Percentiles rank a stretch among this genome's conserved stretches.
These are phyloP conservation scores for Excalfactoria chinensis DNA, from an alignment of 2,113 vertebrate genomes.

Conservation along the genomic window DNA sequence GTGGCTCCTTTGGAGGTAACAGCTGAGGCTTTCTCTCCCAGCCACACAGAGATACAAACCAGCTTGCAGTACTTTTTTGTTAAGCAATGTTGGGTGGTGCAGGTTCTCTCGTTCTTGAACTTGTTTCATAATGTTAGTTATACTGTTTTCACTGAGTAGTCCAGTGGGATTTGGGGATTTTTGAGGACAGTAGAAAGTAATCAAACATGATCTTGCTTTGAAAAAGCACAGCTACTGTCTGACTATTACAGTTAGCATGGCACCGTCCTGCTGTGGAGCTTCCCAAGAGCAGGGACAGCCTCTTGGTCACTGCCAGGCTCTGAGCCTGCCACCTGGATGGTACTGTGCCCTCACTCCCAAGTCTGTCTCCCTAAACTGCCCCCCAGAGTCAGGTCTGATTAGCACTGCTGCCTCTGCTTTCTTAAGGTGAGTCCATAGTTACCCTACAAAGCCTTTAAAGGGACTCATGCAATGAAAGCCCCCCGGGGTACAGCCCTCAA, in stretches of 20 bases:
- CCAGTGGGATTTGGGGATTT: not conserved
- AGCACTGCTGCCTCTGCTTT: not conserved
- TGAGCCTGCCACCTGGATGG: fast-evolving
- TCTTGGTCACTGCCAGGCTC: fast-evolving
- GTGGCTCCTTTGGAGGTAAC: not conserved
- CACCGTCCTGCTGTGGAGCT: not conserved
- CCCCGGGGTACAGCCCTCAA: fast-evolving
- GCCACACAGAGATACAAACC: fast-evolving
- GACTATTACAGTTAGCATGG: not conserved
- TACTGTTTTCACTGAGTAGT: not conserved
- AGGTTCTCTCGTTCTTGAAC: not conserved
- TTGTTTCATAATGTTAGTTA: not conserved
- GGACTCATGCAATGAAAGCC: not conserved
- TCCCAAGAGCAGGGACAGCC: not conserved
- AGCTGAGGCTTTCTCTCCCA: not conserved
- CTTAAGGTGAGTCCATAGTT: fast-evolving
- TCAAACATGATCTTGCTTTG: not conserved
- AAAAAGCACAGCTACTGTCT: not conserved
- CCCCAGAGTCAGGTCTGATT: not conserved
- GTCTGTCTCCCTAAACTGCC: not conserved
- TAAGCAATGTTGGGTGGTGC: not conserved
- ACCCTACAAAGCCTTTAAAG: not conserved
- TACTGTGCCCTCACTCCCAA: not conserved
- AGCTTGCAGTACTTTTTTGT: not conserved
- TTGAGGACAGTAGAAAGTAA: not conserved